A percentile compares a stretch with the other conserved stretches of the same genome.
These are phyloP conservation scores for Drosophila repletoides DNA, from an alignment of 1,140 invertebrate genomes.

Conservation along the genomic window DNA sequence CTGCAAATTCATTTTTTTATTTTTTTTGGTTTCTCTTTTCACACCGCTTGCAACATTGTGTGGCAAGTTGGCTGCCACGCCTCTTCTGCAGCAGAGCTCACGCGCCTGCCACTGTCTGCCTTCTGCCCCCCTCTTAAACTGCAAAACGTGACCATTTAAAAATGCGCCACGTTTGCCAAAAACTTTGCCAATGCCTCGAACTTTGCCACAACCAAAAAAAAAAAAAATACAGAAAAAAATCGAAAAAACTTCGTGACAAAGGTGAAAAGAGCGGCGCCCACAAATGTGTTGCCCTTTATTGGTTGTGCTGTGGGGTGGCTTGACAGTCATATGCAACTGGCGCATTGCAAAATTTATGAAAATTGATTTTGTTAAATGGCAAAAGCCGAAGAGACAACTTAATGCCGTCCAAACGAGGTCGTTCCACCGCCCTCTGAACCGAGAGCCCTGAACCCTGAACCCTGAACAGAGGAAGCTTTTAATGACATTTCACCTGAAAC, in stretches of 20 bases:
- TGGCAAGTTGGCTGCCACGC: constrained; percentile 45
- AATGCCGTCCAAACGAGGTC: constrained; percentile 54
- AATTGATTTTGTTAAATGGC: constrained; percentile 70
- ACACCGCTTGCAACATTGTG: constrained; percentile 67
- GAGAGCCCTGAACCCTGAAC: neutral
- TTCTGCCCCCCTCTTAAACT: constrained; percentile 56
- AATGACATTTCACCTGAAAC: constrained; percentile 69
- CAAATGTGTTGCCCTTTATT: constrained; percentile 2
- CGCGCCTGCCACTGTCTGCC: constrained; percentile 39
- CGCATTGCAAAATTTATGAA: constrained; percentile 71
- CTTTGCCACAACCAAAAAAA: constrained; percentile 46
- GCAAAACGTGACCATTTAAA: constrained; percentile 78
- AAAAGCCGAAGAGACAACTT: constrained; percentile 69
- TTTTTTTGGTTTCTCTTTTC: constrained; percentile 29
- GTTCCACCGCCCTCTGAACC: constrained; percentile 2
- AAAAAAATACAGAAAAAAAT: constrained; percentile 4
- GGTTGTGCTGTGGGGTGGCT: neutral
- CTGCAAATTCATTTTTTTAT: constrained; percentile 56
- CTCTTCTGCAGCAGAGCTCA: constrained; percentile 34
- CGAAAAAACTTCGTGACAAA: constrained; percentile 64
- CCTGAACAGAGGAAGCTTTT: constrained; percentile 24
- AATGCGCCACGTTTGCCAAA: constrained; percentile 72
- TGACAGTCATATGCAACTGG: constrained; percentile 72
- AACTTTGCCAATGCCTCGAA: constrained; percentile 57
- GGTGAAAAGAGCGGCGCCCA: constrained; percentile 50